Evolutionary conservation across 2,888 invertebrate genomes (phyloP).

Genomic region (Pseudococcus longispinus): DNA sequence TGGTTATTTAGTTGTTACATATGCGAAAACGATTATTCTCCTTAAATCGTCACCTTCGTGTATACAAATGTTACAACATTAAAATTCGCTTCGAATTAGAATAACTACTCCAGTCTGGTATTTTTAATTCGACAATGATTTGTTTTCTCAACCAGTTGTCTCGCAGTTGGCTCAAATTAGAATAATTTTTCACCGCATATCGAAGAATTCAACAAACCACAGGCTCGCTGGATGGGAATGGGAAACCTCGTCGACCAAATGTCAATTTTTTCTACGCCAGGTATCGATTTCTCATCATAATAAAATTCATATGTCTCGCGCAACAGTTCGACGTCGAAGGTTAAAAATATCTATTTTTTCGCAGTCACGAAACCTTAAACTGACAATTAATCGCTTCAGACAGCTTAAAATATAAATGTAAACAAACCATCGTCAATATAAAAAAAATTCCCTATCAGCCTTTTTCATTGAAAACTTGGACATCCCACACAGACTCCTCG

Average conservation of each 20-base stretch:
- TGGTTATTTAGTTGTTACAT: not conserved
- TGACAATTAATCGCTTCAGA: not conserved
- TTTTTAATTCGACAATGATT: no score
- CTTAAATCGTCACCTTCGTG: not conserved
- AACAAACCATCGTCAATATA: not conserved
- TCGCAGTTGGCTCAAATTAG: no score
- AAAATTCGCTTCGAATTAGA: not conserved
- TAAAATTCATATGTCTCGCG: not conserved
- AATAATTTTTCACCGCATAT: no score
- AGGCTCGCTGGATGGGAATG: no score
- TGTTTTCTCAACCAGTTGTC: no score
- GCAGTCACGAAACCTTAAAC: slow-evolving; percentile 9
- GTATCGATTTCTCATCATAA: not conserved
- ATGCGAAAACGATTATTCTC: not conserved
- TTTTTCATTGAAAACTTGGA: no score
- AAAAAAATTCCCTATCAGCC: not conserved
- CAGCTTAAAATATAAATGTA: not conserved
- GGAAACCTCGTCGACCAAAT: not conserved
- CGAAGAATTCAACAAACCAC: no score
- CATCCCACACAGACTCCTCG: not conserved
- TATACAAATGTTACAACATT: not conserved
- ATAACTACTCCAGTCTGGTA: no score
- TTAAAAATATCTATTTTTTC: not conserved
- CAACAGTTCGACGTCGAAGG: not conserved
- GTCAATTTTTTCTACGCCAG: not conserved